These are phyloP conservation scores for Apotomis turbidana DNA, from an alignment of 2,888 invertebrate genomes.

Conservation along the genomic window DNA sequence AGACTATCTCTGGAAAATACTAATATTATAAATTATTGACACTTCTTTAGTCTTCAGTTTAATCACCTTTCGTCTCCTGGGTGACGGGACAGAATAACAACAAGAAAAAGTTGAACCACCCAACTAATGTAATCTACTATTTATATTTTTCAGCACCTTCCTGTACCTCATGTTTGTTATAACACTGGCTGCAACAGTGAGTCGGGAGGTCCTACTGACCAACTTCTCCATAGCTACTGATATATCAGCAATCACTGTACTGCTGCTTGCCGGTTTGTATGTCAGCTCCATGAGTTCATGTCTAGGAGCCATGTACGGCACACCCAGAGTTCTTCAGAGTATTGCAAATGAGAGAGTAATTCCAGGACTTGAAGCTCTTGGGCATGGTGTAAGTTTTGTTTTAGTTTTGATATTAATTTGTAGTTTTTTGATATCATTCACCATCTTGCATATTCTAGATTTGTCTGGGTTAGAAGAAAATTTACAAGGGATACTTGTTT, in stretches of 20 bases:
- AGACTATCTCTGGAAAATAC: no score
- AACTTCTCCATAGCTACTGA: constrained; percentile 97
- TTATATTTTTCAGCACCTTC: constrained; percentile 85
- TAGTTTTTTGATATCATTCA: constrained; percentile 8
- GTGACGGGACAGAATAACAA: no score
- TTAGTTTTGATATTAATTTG: constrained; percentile 25
- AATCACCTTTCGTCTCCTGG: no score
- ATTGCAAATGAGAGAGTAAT: constrained; percentile 98
- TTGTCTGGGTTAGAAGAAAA: constrained; percentile 3
- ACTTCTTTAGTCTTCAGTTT: no score
- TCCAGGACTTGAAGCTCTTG: constrained; percentile 93
- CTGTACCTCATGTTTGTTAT: constrained; percentile 95
- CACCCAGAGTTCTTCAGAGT: constrained; percentile 96
- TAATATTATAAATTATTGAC: no score
- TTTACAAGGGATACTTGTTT: background rate
- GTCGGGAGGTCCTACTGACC: constrained; percentile 86
- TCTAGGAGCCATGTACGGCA: constrained; percentile 97
- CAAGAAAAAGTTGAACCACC: no score
- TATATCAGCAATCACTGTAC: constrained; percentile 92
- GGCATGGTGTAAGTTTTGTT: constrained; percentile 90
- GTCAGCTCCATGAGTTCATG: constrained; percentile 98
- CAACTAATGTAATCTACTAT: background rate
- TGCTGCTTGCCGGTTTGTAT: constrained; percentile 95
- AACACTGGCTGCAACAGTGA: constrained; percentile 95
- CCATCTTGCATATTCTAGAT: constrained; percentile 3